phyloP scores from a whole-genome alignment of 2,113 vertebrate genomes.

The Istiophorus platypterus region DNA sequence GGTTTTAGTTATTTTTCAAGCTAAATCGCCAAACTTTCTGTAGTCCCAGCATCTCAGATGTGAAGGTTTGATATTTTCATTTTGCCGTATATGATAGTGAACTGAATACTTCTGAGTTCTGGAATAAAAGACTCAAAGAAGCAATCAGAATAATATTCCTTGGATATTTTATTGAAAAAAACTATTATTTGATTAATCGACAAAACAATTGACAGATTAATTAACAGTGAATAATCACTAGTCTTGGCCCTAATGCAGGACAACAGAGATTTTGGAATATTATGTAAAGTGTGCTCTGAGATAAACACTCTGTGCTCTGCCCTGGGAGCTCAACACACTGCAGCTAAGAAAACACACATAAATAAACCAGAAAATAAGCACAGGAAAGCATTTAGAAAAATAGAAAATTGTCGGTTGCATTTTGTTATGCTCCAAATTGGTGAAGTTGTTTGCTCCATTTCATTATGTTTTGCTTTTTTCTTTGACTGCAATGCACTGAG shows the following conservation, averaged over 20 bases:
- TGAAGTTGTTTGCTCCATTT: conserved; percentile 15
- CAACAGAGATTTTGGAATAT: neutral
- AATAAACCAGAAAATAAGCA: neutral
- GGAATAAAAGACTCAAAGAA: neutral
- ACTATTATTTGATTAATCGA: neutral
- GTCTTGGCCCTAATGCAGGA: neutral
- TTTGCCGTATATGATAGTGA: neutral
- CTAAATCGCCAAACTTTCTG: neutral
- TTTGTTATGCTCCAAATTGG: neutral
- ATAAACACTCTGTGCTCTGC: conserved; percentile 8
- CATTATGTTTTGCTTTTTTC: neutral
- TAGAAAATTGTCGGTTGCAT: neutral
- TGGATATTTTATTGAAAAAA: neutral
- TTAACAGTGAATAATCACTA: neutral
- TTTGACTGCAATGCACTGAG: neutral
- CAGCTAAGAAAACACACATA: neutral
- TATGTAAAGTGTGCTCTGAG: neutral
- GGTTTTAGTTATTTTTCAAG: neutral
- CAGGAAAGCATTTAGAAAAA: neutral
- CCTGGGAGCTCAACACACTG: neutral
- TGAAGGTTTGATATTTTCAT: neutral
- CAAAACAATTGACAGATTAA: neutral
- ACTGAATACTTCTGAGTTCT: neutral
- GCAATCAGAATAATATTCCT: neutral
- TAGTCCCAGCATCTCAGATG: neutral